Evolutionary conservation across 2,888 invertebrate genomes (phyloP), one percentile per base, ranked within the genome.

Genomic region (Drosophila merina): DNA sequence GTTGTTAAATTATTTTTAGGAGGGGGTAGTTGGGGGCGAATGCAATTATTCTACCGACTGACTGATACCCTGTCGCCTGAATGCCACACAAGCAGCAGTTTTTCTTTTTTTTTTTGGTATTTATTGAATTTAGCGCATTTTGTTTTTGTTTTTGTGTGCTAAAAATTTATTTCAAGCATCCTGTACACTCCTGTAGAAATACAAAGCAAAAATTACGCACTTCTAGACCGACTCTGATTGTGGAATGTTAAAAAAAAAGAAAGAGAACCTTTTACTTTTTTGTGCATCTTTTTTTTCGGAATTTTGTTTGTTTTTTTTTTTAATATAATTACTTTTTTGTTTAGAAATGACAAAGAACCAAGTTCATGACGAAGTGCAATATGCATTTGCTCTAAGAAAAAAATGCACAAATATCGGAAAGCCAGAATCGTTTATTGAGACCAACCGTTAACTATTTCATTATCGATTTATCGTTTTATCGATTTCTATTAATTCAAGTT

Each of bases 291-390:
- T 40, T 14, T 44, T 52, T 20, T 38, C 14, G 8, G 10, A 25
- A 31, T 45, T 48, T 49, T 33, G 6, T 49, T 50, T 12, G 20
- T 28, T 2, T 6, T 64, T 45, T 51, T 59, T 55, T 45, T 62
- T 62, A 50, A 26, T 33, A 8, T 60, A 42, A 20, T 8, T 56
- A 20, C 40, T 36, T 36, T 47, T 51, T 60, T 67, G 42, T 72
- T 69, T 55, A 30, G 49, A 38, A 44, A 64, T 70, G 48, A 60
- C 69, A 64, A 67, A 70, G 81, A 81, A 81, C 85, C 62, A 81
- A 81, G 85, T 81, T 81, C 81, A 72, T 49, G 67, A 62, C 48
- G 73, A 79, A 79, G 81, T 81, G 81, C 81, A 81, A 81, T 81
- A 84, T 84, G 79, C 77, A 73, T 79, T 81, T 63, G 63, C 59